These are phyloP conservation scores for Papilio helenus DNA, from an alignment of 1,140 invertebrate species.

Conservation along the genomic window DNA sequence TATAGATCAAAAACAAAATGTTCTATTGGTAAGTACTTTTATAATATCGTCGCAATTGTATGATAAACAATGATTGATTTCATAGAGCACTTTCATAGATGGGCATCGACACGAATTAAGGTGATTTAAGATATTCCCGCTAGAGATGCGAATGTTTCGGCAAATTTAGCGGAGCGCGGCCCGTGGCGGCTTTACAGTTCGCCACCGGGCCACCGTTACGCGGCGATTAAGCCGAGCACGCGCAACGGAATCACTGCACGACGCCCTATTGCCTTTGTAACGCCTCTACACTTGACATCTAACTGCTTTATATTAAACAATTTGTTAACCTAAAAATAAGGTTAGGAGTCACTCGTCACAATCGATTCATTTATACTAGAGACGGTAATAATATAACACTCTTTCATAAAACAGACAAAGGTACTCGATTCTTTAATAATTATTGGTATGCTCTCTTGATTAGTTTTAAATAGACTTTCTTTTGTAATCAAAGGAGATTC, in stretches of 20 bases:
- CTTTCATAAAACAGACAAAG: no score
- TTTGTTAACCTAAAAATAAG: no score
- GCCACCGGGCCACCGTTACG: conserved; percentile 81
- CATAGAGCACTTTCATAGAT: conserved; percentile 51
- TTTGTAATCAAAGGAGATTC: conserved; percentile 12
- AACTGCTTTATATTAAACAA: conserved; percentile 37
- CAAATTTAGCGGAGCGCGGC: conserved; percentile 78
- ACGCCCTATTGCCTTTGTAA: conserved; percentile 47
- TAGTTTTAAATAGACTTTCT: conserved; percentile 20
- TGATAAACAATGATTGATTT: conserved; percentile 12
- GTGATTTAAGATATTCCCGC: conserved; percentile 78
- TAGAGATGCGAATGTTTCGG: conserved; percentile 77
- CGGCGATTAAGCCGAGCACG: conserved; percentile 74
- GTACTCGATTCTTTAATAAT: neutral
- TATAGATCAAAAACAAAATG: neutral
- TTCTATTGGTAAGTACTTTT: neutral
- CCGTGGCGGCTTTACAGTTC: conserved; percentile 79
- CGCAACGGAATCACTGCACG: conserved; percentile 55
- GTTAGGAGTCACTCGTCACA: neutral
- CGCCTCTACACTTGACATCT: conserved; percentile 58
- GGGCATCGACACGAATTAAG: conserved; percentile 58
- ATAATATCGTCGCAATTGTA: neutral
- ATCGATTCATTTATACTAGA: no score
- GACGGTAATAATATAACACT: no score
- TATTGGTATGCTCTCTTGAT: neutral